These are phyloP conservation scores for Labrus mixtus DNA, from an alignment of 2,113 vertebrate species.

Conservation along the genomic window DNA sequence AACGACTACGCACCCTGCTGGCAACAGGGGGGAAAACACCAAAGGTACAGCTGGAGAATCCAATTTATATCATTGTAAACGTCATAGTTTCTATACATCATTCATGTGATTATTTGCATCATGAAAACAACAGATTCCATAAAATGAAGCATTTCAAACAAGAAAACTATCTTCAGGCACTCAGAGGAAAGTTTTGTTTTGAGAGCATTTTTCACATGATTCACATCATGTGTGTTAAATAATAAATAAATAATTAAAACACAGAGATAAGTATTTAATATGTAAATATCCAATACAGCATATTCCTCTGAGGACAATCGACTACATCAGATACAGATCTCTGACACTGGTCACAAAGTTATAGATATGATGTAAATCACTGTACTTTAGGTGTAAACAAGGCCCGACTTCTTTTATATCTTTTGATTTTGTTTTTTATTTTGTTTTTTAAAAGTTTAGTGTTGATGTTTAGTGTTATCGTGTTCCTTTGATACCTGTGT, in stretches of 20 bases:
- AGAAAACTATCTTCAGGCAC: background rate
- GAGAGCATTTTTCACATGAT: no score
- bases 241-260: background rate
- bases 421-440: no score
- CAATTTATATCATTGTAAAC: background rate
- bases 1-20: constrained; percentile 92
- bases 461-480: no score
- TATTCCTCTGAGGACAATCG: background rate
- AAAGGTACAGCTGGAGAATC: constrained; percentile 83
- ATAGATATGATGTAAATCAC: no score
- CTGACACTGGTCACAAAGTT: no score
- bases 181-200: no score
- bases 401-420: no score
- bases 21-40: constrained; percentile 93
- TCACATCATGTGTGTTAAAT: background rate
- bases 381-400: no score
- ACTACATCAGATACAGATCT: no score
- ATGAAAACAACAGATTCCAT: background rate
- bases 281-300: background rate
- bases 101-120: background rate
- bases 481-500: no score
- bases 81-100: background rate
- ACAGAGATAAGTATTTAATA: background rate
- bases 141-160: background rate
- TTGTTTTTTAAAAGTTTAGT: no score